phyloP scores from a whole-genome alignment of 1,140 invertebrate species.

The Drosophila sucinea region DNA sequence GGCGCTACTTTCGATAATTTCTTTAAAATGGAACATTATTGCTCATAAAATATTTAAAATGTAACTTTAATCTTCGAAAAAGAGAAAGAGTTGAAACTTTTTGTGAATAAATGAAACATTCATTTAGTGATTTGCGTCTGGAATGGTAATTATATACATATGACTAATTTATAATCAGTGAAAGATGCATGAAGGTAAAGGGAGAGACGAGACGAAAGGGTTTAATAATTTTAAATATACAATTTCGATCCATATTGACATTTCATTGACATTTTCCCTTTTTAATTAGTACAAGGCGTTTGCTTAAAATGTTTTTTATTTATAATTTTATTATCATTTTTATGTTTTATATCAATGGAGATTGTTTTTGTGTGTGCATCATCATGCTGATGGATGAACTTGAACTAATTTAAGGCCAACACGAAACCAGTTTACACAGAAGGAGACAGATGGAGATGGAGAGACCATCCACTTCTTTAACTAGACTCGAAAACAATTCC shows the following conservation, averaged over 20 bases:
- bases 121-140: background rate
- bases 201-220: background rate
- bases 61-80: background rate
- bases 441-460: background rate
- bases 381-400: conserved; percentile 12
- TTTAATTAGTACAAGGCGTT: conserved; percentile 11
- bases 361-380: conserved; percentile 6
- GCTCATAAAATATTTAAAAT: conserved; percentile 1
- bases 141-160: no score
- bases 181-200: background rate
- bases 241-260: conserved; percentile 3
- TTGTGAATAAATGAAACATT: background rate
- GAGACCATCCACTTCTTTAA: conserved; percentile 4
- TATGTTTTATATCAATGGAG: conserved; percentile 11
- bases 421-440: conserved; percentile 5
- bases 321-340: background rate
- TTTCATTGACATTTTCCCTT: conserved; percentile 8
- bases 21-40: no score
- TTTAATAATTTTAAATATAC: background rate
- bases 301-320: conserved; percentile 7
- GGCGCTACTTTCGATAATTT: no score
- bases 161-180: no score
- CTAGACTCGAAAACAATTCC: background rate
- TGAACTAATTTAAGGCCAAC: conserved; percentile 13
- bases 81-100: background rate